phyloP scores from a whole-genome alignment of 2,113 vertebrate species.

The Fukomys damarensis region DNA sequence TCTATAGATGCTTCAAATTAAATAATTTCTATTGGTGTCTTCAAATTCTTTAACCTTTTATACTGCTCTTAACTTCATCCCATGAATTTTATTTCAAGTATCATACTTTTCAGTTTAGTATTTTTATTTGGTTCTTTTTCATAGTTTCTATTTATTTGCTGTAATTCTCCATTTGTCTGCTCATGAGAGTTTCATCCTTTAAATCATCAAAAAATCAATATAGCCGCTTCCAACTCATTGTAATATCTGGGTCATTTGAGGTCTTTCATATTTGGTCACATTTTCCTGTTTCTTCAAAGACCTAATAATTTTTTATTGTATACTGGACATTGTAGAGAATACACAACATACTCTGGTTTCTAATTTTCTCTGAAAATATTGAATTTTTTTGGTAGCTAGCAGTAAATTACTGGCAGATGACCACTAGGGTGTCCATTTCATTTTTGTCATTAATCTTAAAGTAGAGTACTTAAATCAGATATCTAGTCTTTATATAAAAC shows the following conservation, averaged over 20 bases:
- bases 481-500: background rate
- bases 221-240: conserved; percentile 16
- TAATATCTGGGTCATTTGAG: conserved; percentile 7
- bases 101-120: conserved; percentile 33
- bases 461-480: background rate
- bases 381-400: background rate
- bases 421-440: background rate
- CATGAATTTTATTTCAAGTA: conserved; percentile 52
- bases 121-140: conserved; percentile 53
- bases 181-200: conserved; percentile 36
- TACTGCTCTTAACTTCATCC: background rate
- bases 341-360: background rate
- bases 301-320: conserved; percentile 28
- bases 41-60: background rate
- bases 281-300: conserved; percentile 32
- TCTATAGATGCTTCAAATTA: background rate
- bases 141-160: background rate
- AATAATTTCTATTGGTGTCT: background rate
- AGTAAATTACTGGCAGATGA: conserved; percentile 12
- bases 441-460: background rate
- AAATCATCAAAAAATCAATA: background rate
- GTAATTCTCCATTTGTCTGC: background rate
- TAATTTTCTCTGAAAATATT: conserved; percentile 34
- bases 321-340: background rate
- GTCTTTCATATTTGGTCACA: conserved; percentile 30